These are phyloP conservation scores for Galbula dea DNA, from an alignment of 2,113 vertebrate species.

Conservation along the genomic window DNA sequence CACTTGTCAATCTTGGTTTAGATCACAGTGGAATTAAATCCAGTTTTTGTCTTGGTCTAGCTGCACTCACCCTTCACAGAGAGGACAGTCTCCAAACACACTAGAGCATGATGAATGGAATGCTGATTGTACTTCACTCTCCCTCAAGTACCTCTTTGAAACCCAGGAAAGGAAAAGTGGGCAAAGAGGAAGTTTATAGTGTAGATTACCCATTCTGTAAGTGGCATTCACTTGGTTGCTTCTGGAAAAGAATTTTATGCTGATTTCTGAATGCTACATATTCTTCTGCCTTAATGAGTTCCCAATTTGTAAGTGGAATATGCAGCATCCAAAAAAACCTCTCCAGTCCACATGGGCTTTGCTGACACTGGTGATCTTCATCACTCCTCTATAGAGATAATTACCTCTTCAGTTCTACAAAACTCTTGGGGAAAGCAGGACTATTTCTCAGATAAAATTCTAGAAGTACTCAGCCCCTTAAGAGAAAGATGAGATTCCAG, in stretches of 20 bases:
- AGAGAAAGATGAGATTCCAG: neutral
- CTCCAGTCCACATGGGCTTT: neutral
- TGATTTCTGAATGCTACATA: neutral
- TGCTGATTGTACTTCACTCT: conserved; percentile 32
- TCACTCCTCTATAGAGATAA: neutral
- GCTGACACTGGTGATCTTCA: neutral
- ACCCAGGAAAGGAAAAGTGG: neutral
- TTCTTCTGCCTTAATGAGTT: neutral
- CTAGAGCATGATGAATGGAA: neutral
- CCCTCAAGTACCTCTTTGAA: conserved; percentile 33
- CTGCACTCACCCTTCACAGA: neutral
- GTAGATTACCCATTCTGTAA: neutral
- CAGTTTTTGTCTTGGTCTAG: neutral
- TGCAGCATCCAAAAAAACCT: neutral
- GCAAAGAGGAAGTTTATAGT: neutral
- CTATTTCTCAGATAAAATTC: neutral
- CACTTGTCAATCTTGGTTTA: neutral
- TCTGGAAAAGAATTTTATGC: neutral
- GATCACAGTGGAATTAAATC: neutral
- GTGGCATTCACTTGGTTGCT: neutral
- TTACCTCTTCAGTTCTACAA: neutral
- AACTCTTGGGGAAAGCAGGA: neutral
- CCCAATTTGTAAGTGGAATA: neutral
- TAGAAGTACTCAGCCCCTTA: neutral
- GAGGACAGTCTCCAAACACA: neutral